These are phyloP conservation scores for Galaxias olidus DNA, from an alignment of 2,797 vertebrate genomes.

Conservation along the genomic window DNA sequence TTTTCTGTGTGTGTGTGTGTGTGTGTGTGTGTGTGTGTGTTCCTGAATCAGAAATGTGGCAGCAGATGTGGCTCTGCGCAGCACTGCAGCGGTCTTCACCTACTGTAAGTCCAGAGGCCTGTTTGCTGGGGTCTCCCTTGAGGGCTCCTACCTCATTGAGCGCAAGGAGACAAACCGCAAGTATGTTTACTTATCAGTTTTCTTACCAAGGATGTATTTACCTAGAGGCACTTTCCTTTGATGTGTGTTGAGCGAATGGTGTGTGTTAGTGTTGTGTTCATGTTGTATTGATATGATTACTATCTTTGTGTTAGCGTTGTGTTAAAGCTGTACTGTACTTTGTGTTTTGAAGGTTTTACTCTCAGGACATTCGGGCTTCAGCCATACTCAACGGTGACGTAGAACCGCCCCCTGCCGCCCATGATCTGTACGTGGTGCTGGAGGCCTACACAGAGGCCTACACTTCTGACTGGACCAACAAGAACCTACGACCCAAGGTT, in stretches of 20 bases:
- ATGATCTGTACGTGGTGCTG: constrained; percentile 85
- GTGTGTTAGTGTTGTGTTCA: not conserved
- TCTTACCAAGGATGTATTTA: not conserved
- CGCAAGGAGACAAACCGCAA: constrained; percentile 96
- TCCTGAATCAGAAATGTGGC: constrained; percentile 84
- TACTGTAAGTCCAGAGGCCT: constrained; percentile 93
- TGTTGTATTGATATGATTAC: constrained; percentile 4
- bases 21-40: not conserved
- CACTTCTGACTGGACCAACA: constrained; percentile 74
- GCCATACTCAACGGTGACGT: constrained; percentile 89
- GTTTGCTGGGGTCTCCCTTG: constrained; percentile 92
- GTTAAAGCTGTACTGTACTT: not conserved
- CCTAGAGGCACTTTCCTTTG: no score
- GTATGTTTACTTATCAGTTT: constrained; percentile 66
- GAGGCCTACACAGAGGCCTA: constrained; percentile 85
- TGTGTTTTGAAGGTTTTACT: constrained; percentile 83
- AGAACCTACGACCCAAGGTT: constrained; percentile 66
- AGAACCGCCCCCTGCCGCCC: constrained; percentile 80
- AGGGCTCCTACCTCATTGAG: constrained; percentile 92
- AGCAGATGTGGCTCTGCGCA: constrained; percentile 89
- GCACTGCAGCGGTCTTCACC: constrained; percentile 89
- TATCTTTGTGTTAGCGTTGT: not conserved
- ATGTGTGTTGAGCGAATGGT: not conserved
- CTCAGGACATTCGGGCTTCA: constrained; percentile 86
- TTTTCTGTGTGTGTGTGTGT: not conserved